Percentiles rank a stretch among this genome's conserved stretches.
Conservation (phyloP, 2,113 vertebrate species). For the Syrmaticus mikado region DNA sequence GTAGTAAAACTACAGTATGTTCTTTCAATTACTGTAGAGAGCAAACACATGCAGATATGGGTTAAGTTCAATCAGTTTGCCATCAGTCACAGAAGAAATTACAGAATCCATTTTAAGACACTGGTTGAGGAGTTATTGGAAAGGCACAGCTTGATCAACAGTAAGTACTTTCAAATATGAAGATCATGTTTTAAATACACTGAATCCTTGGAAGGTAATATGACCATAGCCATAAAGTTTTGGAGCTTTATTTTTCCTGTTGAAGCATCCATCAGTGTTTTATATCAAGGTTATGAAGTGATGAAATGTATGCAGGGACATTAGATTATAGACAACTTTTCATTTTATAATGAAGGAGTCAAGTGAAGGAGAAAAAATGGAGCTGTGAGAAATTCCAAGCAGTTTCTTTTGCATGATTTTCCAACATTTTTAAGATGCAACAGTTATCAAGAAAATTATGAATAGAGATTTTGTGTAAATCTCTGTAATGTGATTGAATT, state of each 20-base stretch:
- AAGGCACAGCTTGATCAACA: conserved; percentile 2
- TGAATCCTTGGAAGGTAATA: background rate
- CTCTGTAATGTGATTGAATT: background rate
- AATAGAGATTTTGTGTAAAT: background rate
- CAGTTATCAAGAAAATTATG: background rate
- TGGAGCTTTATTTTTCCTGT: background rate
- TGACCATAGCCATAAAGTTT: background rate
- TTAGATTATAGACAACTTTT: background rate
- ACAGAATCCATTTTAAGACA: background rate
- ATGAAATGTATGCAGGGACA: background rate
- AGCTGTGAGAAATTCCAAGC: background rate
- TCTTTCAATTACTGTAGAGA: background rate
- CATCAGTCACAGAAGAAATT: background rate
- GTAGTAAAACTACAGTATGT: background rate
- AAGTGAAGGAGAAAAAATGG: background rate
- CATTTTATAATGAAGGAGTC: background rate
- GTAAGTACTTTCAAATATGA: background rate
- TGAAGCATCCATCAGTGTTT: background rate
- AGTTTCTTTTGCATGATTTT: background rate
- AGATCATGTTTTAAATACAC: background rate
- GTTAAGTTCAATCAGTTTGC: background rate
- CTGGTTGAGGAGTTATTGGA: background rate
- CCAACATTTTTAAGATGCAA: background rate
- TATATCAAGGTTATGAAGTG: background rate
- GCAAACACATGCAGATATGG: background rate